phyloP scores from a whole-genome alignment of 2,888 invertebrate species.

The Lumbricus terrestris region DNA sequence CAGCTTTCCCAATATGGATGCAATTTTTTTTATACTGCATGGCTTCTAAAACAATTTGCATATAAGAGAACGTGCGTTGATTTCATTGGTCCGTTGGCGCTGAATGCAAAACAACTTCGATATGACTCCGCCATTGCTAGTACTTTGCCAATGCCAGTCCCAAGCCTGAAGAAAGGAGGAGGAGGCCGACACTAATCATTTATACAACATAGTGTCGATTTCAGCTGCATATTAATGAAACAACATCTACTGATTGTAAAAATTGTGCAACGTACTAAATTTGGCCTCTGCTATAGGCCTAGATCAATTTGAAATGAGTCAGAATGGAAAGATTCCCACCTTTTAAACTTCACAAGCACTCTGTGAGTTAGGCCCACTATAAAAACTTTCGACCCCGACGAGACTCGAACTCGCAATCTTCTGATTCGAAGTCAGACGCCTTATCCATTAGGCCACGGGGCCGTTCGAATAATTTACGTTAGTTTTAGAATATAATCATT shows the following conservation, averaged over 20 bases:
- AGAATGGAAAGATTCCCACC: too few species aligned
- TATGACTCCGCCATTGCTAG: too few species aligned
- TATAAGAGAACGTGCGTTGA: background rate
- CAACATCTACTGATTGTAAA: background rate
- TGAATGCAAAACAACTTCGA: background rate
- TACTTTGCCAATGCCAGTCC: too few species aligned
- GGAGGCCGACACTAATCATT: too few species aligned
- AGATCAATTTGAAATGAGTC: too few species aligned
- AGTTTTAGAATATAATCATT: background rate
- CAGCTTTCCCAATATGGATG: too few species aligned
- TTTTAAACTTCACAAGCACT: background rate
- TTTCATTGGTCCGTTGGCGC: background rate
- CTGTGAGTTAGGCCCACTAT: background rate
- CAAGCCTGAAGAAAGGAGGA: too few species aligned
- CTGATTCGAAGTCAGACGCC: constrained; percentile 3
- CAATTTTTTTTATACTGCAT: too few species aligned
- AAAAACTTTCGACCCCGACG: background rate
- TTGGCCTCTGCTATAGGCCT: too few species aligned
- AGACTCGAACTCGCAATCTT: constrained; percentile 3
- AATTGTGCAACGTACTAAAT: too few species aligned
- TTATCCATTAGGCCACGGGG: constrained; percentile 3
- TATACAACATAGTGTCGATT: too few species aligned
- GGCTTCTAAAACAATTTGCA: background rate
- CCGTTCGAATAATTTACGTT: background rate
- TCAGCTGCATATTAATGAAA: background rate